phyloP scores from a whole-genome alignment of 2,888 invertebrate genomes.

The Alviniconcha strummeri region DNA sequence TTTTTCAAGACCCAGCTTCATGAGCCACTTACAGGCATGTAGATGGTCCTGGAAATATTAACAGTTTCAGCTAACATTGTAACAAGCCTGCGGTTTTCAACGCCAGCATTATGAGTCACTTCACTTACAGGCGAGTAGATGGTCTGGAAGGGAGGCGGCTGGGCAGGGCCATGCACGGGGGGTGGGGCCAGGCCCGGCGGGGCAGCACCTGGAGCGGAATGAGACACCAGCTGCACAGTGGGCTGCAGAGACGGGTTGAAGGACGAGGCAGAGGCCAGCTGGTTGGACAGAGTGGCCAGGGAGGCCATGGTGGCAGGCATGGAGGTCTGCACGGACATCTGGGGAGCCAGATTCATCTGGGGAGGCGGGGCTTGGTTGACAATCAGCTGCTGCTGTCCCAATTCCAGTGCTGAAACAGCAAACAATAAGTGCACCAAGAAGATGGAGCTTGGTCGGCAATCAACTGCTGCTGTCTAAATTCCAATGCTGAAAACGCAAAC shows the following conservation, averaged over 20 bases:
- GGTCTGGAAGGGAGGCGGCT: slow-evolving; percentile 13
- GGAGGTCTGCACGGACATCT: slow-evolving; percentile 22
- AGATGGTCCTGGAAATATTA: too few relatives aligned
- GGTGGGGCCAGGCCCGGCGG: slow-evolving; percentile 33
- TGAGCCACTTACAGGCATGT: too few relatives aligned
- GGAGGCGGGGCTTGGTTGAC: slow-evolving; percentile 35
- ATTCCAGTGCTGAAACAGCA: slow-evolving; percentile 19
- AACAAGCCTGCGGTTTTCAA: too few relatives aligned
- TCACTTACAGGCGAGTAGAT: slow-evolving; percentile 21
- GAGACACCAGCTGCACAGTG: slow-evolving; percentile 40
- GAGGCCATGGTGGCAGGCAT: slow-evolving; percentile 20
- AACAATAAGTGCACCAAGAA: neutral
- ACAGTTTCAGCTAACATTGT: too few relatives aligned
- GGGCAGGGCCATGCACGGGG: slow-evolving; percentile 15
- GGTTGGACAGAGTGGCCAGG: slow-evolving; percentile 14
- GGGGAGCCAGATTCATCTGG: slow-evolving; percentile 38
- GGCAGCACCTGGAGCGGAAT: slow-evolving; percentile 34
- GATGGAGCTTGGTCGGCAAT: too few relatives aligned
- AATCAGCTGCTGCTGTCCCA: slow-evolving; percentile 42
- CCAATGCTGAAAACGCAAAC: too few relatives aligned
- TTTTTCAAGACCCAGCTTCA: too few relatives aligned
- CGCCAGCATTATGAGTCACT: too few relatives aligned
- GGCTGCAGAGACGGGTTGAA: slow-evolving; percentile 37
- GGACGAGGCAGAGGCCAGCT: slow-evolving; percentile 25
- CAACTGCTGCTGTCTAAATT: too few relatives aligned